These are phyloP conservation scores for Pandion haliaetus DNA, from an alignment of 2,113 vertebrate genomes.

Conservation along the genomic window DNA sequence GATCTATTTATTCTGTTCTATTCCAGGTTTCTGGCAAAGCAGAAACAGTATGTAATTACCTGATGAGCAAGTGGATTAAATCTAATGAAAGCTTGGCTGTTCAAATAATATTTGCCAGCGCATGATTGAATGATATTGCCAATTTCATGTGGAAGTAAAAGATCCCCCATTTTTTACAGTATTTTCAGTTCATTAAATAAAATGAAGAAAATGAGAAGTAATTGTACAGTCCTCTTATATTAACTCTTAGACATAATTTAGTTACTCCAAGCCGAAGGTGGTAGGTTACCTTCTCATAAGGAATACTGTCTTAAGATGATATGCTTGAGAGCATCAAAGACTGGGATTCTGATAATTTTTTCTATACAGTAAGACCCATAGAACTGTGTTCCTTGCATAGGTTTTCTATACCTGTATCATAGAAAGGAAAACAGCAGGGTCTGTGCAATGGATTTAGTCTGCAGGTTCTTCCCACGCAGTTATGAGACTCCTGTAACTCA, in stretches of 20 bases:
- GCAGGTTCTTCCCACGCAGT: constrained; percentile 13
- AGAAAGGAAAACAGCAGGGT: not conserved
- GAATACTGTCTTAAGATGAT: not conserved
- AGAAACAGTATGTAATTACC: not conserved
- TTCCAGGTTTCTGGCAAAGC: not conserved
- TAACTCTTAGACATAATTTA: not conserved
- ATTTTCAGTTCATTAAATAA: not conserved
- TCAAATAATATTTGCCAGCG: constrained; percentile 1
- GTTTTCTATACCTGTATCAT: not conserved
- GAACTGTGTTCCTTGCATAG: not conserved
- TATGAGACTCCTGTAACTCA: not conserved
- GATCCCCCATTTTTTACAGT: not conserved
- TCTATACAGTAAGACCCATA: not conserved
- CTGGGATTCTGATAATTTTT: not conserved
- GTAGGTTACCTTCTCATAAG: not conserved
- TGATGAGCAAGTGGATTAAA: not conserved
- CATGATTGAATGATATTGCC: not conserved
- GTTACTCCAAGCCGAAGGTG: not conserved
- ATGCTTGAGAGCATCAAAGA: not conserved
- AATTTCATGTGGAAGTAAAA: not conserved
- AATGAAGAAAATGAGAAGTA: not conserved
- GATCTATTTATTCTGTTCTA: not conserved
- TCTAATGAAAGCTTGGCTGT: not conserved
- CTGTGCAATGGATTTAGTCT: not conserved
- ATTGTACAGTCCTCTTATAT: not conserved